These are phyloP conservation scores for Ormyrus thymus DNA, from an alignment of 2,888 invertebrate species.

Conservation along the genomic window DNA sequence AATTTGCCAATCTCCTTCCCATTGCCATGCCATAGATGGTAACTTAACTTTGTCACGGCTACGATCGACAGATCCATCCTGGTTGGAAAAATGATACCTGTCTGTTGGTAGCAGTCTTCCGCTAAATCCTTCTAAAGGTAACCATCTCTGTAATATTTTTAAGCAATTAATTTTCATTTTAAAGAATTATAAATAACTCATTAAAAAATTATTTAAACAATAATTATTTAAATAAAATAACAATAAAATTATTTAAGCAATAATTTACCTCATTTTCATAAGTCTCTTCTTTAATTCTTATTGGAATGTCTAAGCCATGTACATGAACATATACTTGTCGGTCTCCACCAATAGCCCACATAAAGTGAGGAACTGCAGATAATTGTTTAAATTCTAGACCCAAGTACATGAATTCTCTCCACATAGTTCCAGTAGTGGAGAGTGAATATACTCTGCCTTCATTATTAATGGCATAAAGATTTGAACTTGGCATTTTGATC, in stretches of 20 bases:
- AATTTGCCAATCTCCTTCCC: slow-evolving; percentile 96
- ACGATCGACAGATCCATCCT: slow-evolving; percentile 87
- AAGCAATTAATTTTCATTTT: slow-evolving; percentile 10
- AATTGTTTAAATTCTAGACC: slow-evolving; percentile 93
- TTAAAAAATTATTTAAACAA: neutral
- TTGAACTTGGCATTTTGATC: slow-evolving; percentile 81
- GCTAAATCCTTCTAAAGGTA: slow-evolving; percentile 92
- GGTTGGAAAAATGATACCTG: slow-evolving; percentile 89
- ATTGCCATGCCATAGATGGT: slow-evolving; percentile 96
- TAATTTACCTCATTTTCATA: slow-evolving; percentile 89
- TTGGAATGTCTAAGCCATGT: slow-evolving; percentile 91
- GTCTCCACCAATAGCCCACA: slow-evolving; percentile 96
- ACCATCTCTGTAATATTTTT: slow-evolving; percentile 80
- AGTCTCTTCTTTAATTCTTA: slow-evolving; percentile 91
- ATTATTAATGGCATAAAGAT: slow-evolving; percentile 90
- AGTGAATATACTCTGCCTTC: slow-evolving; percentile 91
- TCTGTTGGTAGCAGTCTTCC: slow-evolving; percentile 90
- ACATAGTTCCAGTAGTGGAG: slow-evolving; percentile 87
- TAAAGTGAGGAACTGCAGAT: slow-evolving; percentile 87
- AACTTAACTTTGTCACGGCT: slow-evolving; percentile 88
- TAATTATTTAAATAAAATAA: slow-evolving; percentile 20
- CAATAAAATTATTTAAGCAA: no score
- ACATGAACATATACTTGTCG: slow-evolving; percentile 95
- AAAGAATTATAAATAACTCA: slow-evolving; percentile 1
- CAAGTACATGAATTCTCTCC: slow-evolving; percentile 90